These are phyloP conservation scores for Macquaria australasica DNA, from an alignment of 2,113 vertebrate species.

Conservation along the genomic window DNA sequence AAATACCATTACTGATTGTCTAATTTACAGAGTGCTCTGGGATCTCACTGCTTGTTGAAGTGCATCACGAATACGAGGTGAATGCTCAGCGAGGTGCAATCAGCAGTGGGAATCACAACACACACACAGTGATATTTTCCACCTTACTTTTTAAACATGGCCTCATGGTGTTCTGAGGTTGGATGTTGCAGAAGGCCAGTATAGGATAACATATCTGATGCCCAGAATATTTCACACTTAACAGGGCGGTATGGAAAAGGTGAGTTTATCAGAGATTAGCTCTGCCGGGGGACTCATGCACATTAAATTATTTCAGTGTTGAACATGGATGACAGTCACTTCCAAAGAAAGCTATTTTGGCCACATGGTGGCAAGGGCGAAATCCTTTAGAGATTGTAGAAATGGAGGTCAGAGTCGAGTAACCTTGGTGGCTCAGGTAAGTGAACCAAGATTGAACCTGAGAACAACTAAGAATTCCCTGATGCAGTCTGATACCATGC, in stretches of 20 bases:
- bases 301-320: slow-evolving; percentile 49
- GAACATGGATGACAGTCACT: slow-evolving; percentile 20
- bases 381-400: slow-evolving; percentile 46
- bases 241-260: slow-evolving; percentile 28
- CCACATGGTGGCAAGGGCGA: slow-evolving; percentile 16
- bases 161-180: slow-evolving; percentile 6
- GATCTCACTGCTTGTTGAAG: slow-evolving; percentile 63
- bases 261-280: slow-evolving; percentile 60
- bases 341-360: slow-evolving; percentile 30
- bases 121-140: slow-evolving; percentile 28
- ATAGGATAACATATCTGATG: slow-evolving; percentile 45
- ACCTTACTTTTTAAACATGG: slow-evolving; percentile 14
- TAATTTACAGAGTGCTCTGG: slow-evolving; percentile 79
- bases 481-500: slow-evolving; percentile 25
- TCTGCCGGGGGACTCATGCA: slow-evolving; percentile 14
- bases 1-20: slow-evolving; percentile 82
- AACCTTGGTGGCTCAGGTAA: slow-evolving; percentile 48
- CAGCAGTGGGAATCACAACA: slow-evolving; percentile 26
- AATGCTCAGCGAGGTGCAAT: slow-evolving; percentile 56
- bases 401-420: slow-evolving; percentile 62
- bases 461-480: slow-evolving; percentile 10
- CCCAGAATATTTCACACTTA: slow-evolving; percentile 21
- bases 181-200: slow-evolving; percentile 13
- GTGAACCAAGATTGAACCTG: slow-evolving; percentile 39
- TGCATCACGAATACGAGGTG: slow-evolving; percentile 66